Evolutionary conservation across 2,113 vertebrate genomes (phyloP).

Genomic region (Fregetta grallaria): DNA sequence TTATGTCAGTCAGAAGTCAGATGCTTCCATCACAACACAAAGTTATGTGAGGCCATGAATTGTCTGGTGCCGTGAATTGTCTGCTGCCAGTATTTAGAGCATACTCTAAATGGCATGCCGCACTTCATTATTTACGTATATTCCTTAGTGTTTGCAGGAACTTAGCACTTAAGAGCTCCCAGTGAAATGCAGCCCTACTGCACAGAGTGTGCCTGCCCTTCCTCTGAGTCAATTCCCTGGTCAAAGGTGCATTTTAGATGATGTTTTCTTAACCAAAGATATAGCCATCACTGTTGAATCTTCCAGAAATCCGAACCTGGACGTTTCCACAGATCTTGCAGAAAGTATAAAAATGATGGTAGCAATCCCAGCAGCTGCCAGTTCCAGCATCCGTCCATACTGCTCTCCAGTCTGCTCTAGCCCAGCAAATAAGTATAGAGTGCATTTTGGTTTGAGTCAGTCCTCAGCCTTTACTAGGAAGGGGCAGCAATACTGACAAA

Average conservation of each 20-base stretch:
- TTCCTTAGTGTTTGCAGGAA: not conserved
- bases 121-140: not conserved
- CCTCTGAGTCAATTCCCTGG: not conserved
- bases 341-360: not conserved
- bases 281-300: not conserved
- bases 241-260: not conserved
- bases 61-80: not conserved
- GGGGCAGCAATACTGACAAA: not conserved
- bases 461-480: not conserved
- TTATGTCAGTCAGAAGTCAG: not conserved
- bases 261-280: not conserved
- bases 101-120: not conserved
- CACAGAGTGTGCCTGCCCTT: not conserved
- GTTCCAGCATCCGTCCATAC: not conserved
- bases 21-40: not conserved
- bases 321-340: not conserved
- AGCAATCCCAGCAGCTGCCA: not conserved
- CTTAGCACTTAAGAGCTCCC: not conserved
- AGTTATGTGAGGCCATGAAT: not conserved
- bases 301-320: not conserved
- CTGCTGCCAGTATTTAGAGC: not conserved
- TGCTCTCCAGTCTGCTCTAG: not conserved
- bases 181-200: not conserved
- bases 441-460: not conserved
- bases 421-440: fast-evolving